These are phyloP conservation scores for Octomys mimax DNA, from an alignment of 2,797 vertebrate species.

Conservation along the genomic window DNA sequence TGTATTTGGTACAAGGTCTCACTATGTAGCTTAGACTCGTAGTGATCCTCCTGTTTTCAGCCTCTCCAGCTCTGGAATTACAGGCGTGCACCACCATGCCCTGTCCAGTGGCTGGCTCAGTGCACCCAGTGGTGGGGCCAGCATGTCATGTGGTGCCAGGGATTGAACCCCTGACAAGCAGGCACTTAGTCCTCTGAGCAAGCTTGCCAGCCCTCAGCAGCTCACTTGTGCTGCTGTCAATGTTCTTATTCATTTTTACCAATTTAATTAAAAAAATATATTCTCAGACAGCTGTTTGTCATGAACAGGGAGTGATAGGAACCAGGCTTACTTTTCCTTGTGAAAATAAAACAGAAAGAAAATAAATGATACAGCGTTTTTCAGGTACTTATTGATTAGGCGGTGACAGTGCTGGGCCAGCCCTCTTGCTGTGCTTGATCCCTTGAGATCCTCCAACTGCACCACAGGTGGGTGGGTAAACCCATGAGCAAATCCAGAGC, in stretches of 20 bases:
- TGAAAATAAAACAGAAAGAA: neutral
- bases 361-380: neutral
- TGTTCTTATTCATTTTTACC: neutral
- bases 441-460: neutral
- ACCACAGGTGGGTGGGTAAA: neutral
- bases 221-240: neutral
- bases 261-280: neutral
- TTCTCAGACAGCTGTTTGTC: conserved; percentile 13
- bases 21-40: no score
- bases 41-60: no score
- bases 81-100: no score
- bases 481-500: neutral
- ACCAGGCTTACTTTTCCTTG: neutral
- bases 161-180: no score
- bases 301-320: neutral
- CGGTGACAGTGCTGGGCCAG: accelerated
- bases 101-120: no score
- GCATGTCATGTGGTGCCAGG: no score
- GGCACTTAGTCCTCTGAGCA: no score
- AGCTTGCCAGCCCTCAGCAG: no score
- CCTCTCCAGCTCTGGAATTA: no score
- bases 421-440: neutral
- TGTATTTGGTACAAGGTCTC: no score
- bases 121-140: no score
- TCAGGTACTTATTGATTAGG: neutral